A percentile compares a stretch with the other conserved stretches of the same genome.
Evolutionary conservation across 2,113 vertebrate species (phyloP).

Genomic region (Variabilichromis moorii): DNA sequence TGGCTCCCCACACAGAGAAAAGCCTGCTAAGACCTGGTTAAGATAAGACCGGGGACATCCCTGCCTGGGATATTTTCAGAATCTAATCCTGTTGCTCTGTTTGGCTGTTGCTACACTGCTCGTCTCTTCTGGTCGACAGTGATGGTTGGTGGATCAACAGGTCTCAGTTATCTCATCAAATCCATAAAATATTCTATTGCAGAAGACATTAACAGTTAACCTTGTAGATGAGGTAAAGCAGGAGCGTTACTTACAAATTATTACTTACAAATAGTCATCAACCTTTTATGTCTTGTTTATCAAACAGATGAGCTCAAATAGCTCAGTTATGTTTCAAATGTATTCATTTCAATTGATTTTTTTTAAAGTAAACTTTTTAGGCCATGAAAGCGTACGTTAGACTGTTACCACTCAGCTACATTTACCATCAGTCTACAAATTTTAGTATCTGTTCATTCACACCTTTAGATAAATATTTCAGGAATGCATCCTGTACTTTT

Average conservation of each 20-base stretch:
- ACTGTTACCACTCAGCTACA: background rate
- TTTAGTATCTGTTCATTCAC: background rate
- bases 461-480: background rate
- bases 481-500: background rate
- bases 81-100: slow-evolving; percentile 64
- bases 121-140: background rate
- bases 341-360: background rate
- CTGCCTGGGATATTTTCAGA: slow-evolving; percentile 63
- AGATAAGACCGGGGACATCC: slow-evolving; percentile 56
- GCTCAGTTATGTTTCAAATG: background rate
- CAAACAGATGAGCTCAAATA: background rate
- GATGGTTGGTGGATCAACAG: background rate
- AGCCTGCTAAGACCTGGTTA: slow-evolving; percentile 55
- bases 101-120: slow-evolving; percentile 20
- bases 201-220: background rate
- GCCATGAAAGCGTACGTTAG: background rate
- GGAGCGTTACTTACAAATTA: background rate
- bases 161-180: background rate
- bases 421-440: background rate
- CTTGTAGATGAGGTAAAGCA: background rate
- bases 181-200: background rate
- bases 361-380: background rate
- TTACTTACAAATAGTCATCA: background rate
- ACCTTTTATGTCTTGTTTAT: background rate
- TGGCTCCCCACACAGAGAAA: slow-evolving; percentile 35